A percentile compares a stretch with the other conserved stretches of the same genome.
Conservation (phyloP, 2,797 vertebrate species). For the Gymnothorax javanicus region DNA sequence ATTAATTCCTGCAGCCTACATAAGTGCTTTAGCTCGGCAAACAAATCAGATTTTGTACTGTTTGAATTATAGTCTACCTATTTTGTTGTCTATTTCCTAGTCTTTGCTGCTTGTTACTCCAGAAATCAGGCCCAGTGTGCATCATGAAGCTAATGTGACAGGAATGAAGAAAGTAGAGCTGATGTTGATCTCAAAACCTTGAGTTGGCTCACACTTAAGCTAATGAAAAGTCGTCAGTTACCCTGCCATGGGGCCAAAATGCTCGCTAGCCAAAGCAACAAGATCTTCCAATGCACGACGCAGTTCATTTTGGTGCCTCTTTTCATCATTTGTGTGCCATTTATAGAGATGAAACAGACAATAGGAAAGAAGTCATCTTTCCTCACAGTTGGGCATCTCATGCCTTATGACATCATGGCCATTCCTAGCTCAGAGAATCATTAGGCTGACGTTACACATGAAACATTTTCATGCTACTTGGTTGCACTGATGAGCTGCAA, state of each 20-base stretch:
- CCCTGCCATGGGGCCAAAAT: neutral
- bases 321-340: constrained; percentile 6
- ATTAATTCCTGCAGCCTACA: neutral
- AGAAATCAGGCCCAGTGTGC: neutral
- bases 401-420: neutral
- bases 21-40: neutral
- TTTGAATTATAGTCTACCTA: neutral
- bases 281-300: neutral
- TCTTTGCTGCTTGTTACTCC: neutral
- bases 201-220: neutral
- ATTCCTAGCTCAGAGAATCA: neutral
- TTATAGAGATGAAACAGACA: neutral
- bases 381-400: neutral
- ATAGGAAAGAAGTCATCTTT: neutral
- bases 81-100: neutral
- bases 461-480: too few relatives aligned
- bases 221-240: neutral
- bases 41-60: neutral
- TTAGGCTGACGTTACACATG: too few relatives aligned
- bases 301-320: neutral
- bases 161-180: neutral
- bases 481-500: too few relatives aligned
- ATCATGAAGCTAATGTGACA: neutral
- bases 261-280: neutral
- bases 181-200: neutral